Evolutionary conservation across 1,140 invertebrate species (phyloP), one percentile per base, ranked within the genome.

Genomic region (Caenorhabditis remanei): DNA sequence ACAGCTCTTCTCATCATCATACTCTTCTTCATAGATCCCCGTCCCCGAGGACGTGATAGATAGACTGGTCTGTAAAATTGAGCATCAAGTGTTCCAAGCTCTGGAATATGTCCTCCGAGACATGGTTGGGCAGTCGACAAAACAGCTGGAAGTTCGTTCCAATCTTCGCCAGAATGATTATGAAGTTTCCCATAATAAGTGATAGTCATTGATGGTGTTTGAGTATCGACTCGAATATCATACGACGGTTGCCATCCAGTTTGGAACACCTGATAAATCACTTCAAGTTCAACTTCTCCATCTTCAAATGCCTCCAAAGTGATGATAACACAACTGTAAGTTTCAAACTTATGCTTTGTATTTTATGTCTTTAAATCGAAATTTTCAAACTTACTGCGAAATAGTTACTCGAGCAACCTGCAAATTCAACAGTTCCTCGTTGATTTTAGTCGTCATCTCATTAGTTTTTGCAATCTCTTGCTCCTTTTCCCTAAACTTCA

Each of bases 121-220:
- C 91, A 90, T 3, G 93, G 93, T 61, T 87, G 87, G 19, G 93
- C 93, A 19, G 93, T 93, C 7, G 92, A 93, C 63, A 93, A 88
- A 61, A 87, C 89, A 24, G 94, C 21, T 61, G 91, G 90, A 21
- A 91, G 90, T 63, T 93, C 91, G 9, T 55, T 89, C 93, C 93
- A 93, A 83, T 94, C 93, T 88, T 93, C 93, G 11, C 92, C 93
- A 71, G 93, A 93, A 13, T 87, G 87, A 87, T 93, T 93, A 24
- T 87, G 75, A 43, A 93, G 91, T 41, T 93, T 85, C 11, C 93
- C 93, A 86, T 90, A 93, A 87, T 94, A 93, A 14, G 89, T 82
- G 5, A 82, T 63, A 4, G 14, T 41, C 85, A 87, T 87, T 2
- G 41, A 32, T 24, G 85, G 50, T 32, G 41, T 46, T 9, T 40